Evolutionary conservation across 1,140 invertebrate species (phyloP).

Genomic region (Stegodyphus dumicola): DNA sequence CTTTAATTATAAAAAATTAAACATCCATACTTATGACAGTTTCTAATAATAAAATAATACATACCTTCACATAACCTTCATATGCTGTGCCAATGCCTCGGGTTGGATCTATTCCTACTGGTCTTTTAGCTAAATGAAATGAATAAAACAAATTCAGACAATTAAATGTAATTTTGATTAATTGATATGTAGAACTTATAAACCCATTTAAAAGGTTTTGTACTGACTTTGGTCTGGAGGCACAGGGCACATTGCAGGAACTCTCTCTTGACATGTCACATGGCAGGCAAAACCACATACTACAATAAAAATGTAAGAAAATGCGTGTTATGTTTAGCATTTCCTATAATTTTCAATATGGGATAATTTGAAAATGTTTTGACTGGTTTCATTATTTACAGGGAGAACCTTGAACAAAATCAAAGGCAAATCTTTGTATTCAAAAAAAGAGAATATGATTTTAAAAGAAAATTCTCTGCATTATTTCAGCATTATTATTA

Average conservation of each 20-base stretch:
- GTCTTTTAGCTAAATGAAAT: conserved; percentile 69
- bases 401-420: too few relatives aligned
- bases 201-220: neutral
- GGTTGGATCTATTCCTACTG: conserved; percentile 95
- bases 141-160: neutral
- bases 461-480: too few relatives aligned
- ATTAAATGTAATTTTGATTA: neutral
- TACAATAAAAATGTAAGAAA: conserved; percentile 67
- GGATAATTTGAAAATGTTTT: too few relatives aligned
- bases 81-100: conserved; percentile 97
- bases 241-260: conserved; percentile 91
- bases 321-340: too few relatives aligned
- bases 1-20: neutral
- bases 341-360: too few relatives aligned
- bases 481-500: too few relatives aligned
- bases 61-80: conserved; percentile 72
- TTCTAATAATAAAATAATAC: neutral
- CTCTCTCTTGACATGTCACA: conserved; percentile 93
- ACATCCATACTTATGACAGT: neutral
- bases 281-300: conserved; percentile 97
- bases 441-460: too few relatives aligned
- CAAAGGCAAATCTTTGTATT: too few relatives aligned
- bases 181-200: neutral
- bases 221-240: conserved; percentile 82
- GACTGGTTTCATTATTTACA: too few relatives aligned